Percentiles rank a stretch among this genome's conserved stretches.
phyloP scores from a whole-genome alignment of 2,113 vertebrate species.

The Phoenicopterus ruber region DNA sequence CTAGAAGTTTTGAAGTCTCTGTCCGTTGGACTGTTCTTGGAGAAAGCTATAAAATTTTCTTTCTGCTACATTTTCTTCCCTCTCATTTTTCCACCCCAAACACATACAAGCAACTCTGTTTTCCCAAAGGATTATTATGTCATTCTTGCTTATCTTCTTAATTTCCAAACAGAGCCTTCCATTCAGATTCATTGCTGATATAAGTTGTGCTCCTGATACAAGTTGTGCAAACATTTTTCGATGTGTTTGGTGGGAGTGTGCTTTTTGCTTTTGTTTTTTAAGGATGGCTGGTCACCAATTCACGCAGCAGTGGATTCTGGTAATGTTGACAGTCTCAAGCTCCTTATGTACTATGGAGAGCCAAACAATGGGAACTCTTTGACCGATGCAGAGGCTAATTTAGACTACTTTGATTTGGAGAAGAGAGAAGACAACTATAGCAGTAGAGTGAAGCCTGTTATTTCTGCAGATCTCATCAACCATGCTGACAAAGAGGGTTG shows the following conservation, averaged over 20 bases:
- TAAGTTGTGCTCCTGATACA: not conserved
- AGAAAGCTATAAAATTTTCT: not conserved
- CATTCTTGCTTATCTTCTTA: not conserved
- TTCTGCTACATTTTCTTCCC: not conserved
- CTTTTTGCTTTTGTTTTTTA: not conserved
- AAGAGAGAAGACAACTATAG: slow-evolving; percentile 39
- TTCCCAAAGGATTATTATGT: not conserved
- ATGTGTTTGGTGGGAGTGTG: not conserved
- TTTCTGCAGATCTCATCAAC: slow-evolving; percentile 84
- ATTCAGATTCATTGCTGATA: not conserved
- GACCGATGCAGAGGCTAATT: slow-evolving; percentile 24
- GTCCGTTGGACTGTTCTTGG: not conserved
- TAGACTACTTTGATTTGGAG: slow-evolving; percentile 28
- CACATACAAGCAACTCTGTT: not conserved
- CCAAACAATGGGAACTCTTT: not conserved
- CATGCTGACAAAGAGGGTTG: slow-evolving; percentile 87
- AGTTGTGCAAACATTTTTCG: not conserved
- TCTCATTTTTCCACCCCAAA: not conserved
- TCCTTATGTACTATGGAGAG: slow-evolving; percentile 79
- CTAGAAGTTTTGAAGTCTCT: not conserved
- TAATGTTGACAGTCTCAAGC: slow-evolving; percentile 83
- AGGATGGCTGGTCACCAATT: slow-evolving; percentile 90
- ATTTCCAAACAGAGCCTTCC: not conserved
- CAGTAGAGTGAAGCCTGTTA: slow-evolving; percentile 52
- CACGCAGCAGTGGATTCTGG: slow-evolving; percentile 87